A percentile compares a stretch with the other conserved stretches of the same genome.
Evolutionary conservation across 1,140 invertebrate species (phyloP).

Genomic region (Calliphora vicina): DNA sequence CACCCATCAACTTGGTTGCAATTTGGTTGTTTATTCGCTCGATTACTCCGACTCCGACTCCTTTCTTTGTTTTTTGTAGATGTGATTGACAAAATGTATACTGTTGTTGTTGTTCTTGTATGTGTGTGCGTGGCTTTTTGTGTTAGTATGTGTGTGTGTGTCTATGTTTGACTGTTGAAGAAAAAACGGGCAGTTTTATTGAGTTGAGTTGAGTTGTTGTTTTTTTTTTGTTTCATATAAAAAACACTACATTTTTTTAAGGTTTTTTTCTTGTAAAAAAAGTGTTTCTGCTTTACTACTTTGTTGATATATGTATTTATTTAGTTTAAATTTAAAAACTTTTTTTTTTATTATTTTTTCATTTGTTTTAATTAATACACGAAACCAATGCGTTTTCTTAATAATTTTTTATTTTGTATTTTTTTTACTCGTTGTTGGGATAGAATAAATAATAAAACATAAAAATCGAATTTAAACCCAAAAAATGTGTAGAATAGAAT

Average conservation of each 20-base stretch:
- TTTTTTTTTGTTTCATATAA: not conserved
- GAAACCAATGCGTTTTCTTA: not conserved
- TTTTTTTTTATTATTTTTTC: not conserved
- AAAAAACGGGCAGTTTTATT: slow-evolving; percentile 12
- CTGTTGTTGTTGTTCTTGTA: not conserved
- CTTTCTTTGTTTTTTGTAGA: not conserved
- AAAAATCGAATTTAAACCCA: no score
- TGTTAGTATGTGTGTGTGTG: not conserved
- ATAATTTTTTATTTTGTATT: not conserved
- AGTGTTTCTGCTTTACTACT: not conserved
- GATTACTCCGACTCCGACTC: not conserved
- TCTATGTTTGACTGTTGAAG: not conserved
- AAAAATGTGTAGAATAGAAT: no score
- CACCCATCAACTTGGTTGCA: no score
- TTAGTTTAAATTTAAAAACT: not conserved
- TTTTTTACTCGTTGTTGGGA: not conserved
- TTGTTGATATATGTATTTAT: no score
- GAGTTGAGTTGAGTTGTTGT: not conserved
- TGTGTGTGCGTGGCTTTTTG: not conserved
- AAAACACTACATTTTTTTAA: not conserved
- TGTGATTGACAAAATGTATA: not conserved
- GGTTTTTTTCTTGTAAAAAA: not conserved
- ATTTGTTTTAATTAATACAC: not conserved
- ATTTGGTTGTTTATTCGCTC: not conserved
- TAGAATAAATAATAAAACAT: not conserved